Evolutionary conservation across 2,113 vertebrate species (phyloP).

Genomic region (Myocastor coypus): DNA sequence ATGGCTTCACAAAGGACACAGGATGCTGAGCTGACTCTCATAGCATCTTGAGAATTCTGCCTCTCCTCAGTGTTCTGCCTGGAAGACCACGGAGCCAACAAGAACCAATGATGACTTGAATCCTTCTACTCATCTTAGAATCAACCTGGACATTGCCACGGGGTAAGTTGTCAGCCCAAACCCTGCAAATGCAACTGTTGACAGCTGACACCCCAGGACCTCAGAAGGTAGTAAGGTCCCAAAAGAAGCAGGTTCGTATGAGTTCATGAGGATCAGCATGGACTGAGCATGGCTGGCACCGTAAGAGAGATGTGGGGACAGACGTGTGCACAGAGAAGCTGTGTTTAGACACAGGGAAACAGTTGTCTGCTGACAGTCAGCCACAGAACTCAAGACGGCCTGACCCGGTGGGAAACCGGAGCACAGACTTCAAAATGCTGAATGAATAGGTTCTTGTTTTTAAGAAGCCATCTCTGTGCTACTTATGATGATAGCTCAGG

Average conservation of each 20-base stretch:
- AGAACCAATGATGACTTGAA: neutral
- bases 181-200: neutral
- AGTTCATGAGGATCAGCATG: neutral
- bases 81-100: neutral
- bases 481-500: neutral
- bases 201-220: neutral
- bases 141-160: neutral
- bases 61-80: neutral
- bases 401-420: neutral
- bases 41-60: neutral
- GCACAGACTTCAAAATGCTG: neutral
- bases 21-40: neutral
- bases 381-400: neutral
- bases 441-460: constrained; percentile 9
- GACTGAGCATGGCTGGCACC: neutral
- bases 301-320: neutral
- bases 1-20: neutral
- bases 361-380: neutral
- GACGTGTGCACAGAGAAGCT: neutral
- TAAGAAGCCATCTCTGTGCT: neutral
- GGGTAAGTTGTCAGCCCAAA: neutral
- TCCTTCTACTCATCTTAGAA: neutral
- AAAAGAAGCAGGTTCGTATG: neutral
- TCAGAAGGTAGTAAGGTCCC: neutral
- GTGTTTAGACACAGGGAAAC: neutral